phyloP scores from a whole-genome alignment of 2,113 vertebrate species.

The Cyanistes caeruleus region DNA sequence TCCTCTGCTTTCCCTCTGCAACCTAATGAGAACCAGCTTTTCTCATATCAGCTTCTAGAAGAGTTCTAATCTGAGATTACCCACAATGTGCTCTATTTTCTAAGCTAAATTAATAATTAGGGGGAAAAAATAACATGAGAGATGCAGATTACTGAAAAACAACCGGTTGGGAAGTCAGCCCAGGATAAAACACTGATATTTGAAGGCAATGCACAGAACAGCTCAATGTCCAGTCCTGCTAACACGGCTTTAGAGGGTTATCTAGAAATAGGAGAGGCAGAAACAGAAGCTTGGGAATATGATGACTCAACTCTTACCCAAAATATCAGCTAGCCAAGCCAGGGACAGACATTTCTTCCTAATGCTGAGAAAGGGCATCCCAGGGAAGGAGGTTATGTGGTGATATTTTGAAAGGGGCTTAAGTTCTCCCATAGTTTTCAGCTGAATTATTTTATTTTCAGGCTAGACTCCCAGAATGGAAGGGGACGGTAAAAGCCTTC shows the following conservation, averaged over 20 bases:
- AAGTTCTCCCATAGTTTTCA: neutral
- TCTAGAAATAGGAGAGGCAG: neutral
- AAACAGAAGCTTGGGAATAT: neutral
- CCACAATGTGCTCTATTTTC: neutral
- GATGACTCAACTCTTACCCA: neutral
- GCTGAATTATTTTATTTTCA: neutral
- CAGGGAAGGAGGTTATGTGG: neutral
- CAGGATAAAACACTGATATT: neutral
- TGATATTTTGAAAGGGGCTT: neutral
- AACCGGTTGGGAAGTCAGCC: neutral
- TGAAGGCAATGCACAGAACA: neutral
- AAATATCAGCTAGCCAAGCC: neutral
- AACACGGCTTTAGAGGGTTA: neutral
- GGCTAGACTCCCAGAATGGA: neutral
- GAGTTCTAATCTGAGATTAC: neutral
- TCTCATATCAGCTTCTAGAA: neutral
- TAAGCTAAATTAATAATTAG: neutral
- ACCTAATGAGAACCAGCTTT: neutral
- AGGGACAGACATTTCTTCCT: neutral
- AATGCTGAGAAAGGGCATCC: neutral
- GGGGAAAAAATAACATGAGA: neutral
- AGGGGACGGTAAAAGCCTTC: neutral
- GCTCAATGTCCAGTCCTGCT: neutral
- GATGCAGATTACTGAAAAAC: neutral
- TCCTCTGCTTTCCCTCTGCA: neutral